Base-by-base conservation (phyloP, 2,797 vertebrate genomes). In the Pangasius sanitwongsei region DNA sequence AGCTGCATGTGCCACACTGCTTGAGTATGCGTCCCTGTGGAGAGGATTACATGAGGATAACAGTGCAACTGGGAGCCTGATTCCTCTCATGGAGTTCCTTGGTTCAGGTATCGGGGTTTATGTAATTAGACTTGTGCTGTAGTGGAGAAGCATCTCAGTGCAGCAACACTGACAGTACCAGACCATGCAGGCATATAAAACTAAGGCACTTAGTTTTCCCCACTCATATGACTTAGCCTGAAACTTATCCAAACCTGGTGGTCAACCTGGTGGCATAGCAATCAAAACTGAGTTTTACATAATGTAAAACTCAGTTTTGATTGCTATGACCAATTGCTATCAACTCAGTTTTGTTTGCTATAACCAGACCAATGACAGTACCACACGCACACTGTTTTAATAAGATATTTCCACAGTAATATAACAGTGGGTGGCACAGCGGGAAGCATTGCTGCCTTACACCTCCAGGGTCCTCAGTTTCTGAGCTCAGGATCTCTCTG, bases 91-190 rank as follows among this genome's bases (percentile, higher is more conserved):
- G 85, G 77, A 93, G 88, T 90, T 67, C 77, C 78, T 25, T 67
- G 74, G 90, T 90, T 92, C 90, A 92, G 69, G 83, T 89, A 92
- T 75, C 86, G 91, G 90, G 44, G 85, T 78, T 94, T 86, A 93
- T 87, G 92, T 90, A 91, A 92, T 92, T 74, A 82, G 82, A 88
- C 87, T 85, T 55, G 72, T 34, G 75, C n/a, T 86, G 65, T 41
- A 61, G 44, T 31, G 61, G 28, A 67, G 44, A 67, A 31, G 28
- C 59, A 59, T 80, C 72, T 57, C 50, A 55, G 31, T 41, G 16
- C 57, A n/a, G 28, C 28, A 53, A 53, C 7, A 53, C 48, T 53
- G 12, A 53, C 25, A 28, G 25, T 11, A 53, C 50, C n/a, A 80
- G 53, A 80, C 6, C 6, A 3, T 80, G 34, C 34, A 82, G 12